These are phyloP conservation scores for Falco punctatus DNA, from an alignment of 2,113 vertebrate species.

Conservation along the genomic window DNA sequence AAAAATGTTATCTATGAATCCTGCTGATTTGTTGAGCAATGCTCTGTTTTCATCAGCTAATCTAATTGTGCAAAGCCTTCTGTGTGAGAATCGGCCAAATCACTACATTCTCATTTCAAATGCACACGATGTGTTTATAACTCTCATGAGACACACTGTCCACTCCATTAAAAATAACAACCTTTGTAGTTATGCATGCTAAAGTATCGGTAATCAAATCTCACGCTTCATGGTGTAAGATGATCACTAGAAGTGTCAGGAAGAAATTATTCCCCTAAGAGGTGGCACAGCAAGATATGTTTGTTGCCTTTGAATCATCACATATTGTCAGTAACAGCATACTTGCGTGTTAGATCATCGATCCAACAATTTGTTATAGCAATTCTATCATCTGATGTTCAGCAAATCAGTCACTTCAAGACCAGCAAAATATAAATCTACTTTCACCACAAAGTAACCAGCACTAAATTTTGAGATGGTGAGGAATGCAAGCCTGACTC, in stretches of 20 bases:
- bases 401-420: conserved; percentile 32
- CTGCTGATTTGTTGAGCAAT: conserved; percentile 29
- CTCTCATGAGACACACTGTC: background rate
- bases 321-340: background rate
- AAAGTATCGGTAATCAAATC: conserved; percentile 51
- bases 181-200: conserved; percentile 29
- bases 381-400: conserved; percentile 1
- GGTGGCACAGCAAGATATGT: background rate
- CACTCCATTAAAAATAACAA: conserved; percentile 57
- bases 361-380: conserved; percentile 16
- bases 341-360: background rate
- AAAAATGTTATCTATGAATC: conserved; percentile 10
- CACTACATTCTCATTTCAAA: conserved; percentile 2
- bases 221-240: conserved; percentile 47
- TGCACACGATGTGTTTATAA: background rate
- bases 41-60: conserved; percentile 35
- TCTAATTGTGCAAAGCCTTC: conserved; percentile 31
- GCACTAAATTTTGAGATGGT: background rate
- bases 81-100: background rate
- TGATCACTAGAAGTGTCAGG: conserved; percentile 44
- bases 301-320: conserved; percentile 55
- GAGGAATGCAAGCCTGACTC: background rate
- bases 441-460: background rate
- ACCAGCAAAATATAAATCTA: conserved; percentile 28
- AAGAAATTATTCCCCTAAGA: conserved; percentile 44